phyloP scores from a whole-genome alignment of 2,888 invertebrate species.

The Tenthredo scrophulariae region DNA sequence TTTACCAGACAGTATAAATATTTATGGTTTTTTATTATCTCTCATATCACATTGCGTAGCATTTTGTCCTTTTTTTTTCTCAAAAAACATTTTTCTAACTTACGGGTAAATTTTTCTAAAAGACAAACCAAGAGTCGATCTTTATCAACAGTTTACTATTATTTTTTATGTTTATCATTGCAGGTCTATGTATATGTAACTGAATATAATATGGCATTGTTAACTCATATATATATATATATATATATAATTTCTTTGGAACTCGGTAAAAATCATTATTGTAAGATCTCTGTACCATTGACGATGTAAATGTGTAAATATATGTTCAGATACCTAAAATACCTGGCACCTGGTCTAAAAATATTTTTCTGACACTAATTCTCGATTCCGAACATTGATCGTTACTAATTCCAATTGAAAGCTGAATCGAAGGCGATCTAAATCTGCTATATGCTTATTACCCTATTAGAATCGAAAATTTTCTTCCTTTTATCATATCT shows the following conservation, averaged over 20 bases:
- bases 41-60: background rate
- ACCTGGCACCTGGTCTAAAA: background rate
- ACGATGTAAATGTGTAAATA: conserved; percentile 49
- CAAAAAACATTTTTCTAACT: background rate
- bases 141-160: background rate
- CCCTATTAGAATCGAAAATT: background rate
- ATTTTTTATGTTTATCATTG: background rate
- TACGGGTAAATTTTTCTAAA: background rate
- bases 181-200: background rate
- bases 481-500: too few relatives aligned
- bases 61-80: background rate
- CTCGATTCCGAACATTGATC: background rate
- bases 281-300: conserved; percentile 31
- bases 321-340: conserved; percentile 19
- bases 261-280: background rate
- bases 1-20: background rate
- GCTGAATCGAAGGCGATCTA: background rate
- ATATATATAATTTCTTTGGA: background rate
- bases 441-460: background rate
- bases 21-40: background rate
- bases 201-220: background rate
- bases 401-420: background rate
- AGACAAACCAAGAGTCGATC: background rate
- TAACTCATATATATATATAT: background rate
- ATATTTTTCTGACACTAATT: background rate